Percentiles rank a stretch among this genome's conserved stretches.
Evolutionary conservation across 2,113 vertebrate genomes (phyloP).

Genomic region (Athene noctua): DNA sequence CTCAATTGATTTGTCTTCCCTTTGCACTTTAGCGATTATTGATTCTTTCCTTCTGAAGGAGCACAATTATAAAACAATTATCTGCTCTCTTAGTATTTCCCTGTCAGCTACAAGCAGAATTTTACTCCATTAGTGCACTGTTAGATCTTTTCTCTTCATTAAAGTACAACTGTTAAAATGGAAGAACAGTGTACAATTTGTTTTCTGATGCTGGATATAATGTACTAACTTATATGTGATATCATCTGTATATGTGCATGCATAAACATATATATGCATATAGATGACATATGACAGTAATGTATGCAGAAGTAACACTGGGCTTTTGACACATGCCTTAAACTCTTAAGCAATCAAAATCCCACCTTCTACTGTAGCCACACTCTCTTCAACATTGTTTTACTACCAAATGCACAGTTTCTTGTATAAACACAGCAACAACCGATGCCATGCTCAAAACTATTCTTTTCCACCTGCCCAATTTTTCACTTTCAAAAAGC

Average conservation of each 20-base stretch:
- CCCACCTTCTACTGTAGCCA: not conserved
- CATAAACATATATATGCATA: not conserved
- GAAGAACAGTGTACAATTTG: not conserved
- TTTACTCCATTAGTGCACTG: not conserved
- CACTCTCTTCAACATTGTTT: not conserved
- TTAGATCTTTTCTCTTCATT: not conserved
- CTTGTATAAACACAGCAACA: not conserved
- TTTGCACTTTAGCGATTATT: not conserved
- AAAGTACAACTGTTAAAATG: not conserved
- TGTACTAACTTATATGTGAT: not conserved
- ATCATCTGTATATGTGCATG: not conserved
- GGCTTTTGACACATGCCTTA: not conserved
- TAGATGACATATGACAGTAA: not conserved
- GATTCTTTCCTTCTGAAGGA: not conserved
- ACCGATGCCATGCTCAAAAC: not conserved
- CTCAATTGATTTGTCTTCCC: not conserved
- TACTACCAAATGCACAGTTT: not conserved
- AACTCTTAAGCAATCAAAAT: not conserved
- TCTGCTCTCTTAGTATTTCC: not conserved
- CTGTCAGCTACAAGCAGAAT: not conserved
- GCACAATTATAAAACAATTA: not conserved
- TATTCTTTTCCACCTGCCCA: not conserved
- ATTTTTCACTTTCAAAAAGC: not conserved
- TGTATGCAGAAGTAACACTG: not conserved
- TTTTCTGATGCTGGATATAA: not conserved